phyloP scores from a whole-genome alignment of 2,888 invertebrate species.

The Orthonychiurus folsomi region DNA sequence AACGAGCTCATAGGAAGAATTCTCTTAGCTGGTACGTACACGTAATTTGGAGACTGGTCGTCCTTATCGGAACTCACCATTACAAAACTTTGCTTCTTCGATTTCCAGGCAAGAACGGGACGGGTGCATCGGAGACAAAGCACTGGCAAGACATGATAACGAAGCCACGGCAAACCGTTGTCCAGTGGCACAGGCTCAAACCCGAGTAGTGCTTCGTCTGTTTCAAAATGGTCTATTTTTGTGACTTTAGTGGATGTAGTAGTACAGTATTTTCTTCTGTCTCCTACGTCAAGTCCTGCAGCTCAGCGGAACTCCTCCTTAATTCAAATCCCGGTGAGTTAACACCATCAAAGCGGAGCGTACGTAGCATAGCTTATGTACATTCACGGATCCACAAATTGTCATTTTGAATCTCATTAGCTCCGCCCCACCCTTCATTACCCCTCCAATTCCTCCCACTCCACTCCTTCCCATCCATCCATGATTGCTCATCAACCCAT shows the following conservation, averaged over 20 bases:
- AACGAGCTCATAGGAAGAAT: constrained; percentile 88
- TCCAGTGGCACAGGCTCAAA: constrained; percentile 94
- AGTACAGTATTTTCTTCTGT: constrained; percentile 26
- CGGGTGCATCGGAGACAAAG: constrained; percentile 89
- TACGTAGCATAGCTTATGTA: too few species aligned
- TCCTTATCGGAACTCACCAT: not conserved
- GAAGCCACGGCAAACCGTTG: constrained; percentile 88
- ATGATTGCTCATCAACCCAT: too few species aligned
- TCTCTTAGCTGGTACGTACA: constrained; percentile 68
- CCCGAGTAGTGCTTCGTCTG: constrained; percentile 57
- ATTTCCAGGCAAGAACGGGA: constrained; percentile 87
- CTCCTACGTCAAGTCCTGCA: constrained; percentile 12
- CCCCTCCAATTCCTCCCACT: too few species aligned
- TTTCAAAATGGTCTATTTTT: constrained; percentile 35
- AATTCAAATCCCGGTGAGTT: not conserved
- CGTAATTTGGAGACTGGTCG: not conserved
- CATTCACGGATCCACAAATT: too few species aligned
- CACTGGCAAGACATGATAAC: constrained; percentile 99
- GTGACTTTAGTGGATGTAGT: too few species aligned
- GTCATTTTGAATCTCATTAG: too few species aligned
- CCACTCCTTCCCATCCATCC: too few species aligned
- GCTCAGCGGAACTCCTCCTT: not conserved
- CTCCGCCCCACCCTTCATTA: too few species aligned
- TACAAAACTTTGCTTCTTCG: too few species aligned
- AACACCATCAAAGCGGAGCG: too few species aligned